Evolutionary conservation across 2,888 invertebrate genomes (phyloP).

Genomic region (Netelia inedita): DNA sequence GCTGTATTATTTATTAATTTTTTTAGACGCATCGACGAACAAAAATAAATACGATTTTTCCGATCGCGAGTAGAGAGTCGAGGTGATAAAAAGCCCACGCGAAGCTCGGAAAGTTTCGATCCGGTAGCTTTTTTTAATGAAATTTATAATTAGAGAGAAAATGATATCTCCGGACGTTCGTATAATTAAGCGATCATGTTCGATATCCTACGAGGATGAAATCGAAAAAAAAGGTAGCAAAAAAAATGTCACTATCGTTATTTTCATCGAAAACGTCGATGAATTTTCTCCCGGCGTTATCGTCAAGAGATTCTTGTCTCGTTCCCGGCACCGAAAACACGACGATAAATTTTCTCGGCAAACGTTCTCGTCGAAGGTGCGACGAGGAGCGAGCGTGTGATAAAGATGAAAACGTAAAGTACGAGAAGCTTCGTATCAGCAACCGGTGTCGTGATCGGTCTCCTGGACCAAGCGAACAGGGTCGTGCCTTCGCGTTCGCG

Average conservation of each 20-base stretch:
- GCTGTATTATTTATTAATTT: too few species aligned
- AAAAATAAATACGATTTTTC: not conserved
- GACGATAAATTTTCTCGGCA: constrained; percentile 49
- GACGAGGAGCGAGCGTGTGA: not conserved
- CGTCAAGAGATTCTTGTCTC: constrained; percentile 4
- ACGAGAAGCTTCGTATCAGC: constrained; percentile 60
- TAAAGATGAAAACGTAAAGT: constrained; percentile 11
- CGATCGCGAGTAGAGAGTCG: constrained; percentile 33
- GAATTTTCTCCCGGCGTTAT: not conserved
- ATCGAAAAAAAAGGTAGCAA: not conserved
- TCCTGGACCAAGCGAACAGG: constrained; percentile 25
- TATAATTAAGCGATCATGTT: too few species aligned
- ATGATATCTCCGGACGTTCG: not conserved
- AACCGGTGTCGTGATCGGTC: constrained; percentile 67
- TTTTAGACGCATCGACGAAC: too few species aligned
- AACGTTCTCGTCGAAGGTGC: not conserved
- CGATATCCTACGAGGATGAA: not conserved
- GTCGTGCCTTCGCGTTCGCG: constrained; percentile 76
- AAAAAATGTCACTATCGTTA: not conserved
- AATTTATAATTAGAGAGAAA: constrained; percentile 39
- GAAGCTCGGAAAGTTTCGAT: constrained; percentile 51
- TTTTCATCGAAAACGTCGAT: too few species aligned
- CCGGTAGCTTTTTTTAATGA: constrained; percentile 17
- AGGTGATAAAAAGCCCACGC: constrained; percentile 3
- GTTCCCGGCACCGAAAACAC: constrained; percentile 34